Percentiles rank a stretch among this genome's conserved stretches.
Conservation (phyloP, 2,113 vertebrate genomes). For the Macrotus californicus region DNA sequence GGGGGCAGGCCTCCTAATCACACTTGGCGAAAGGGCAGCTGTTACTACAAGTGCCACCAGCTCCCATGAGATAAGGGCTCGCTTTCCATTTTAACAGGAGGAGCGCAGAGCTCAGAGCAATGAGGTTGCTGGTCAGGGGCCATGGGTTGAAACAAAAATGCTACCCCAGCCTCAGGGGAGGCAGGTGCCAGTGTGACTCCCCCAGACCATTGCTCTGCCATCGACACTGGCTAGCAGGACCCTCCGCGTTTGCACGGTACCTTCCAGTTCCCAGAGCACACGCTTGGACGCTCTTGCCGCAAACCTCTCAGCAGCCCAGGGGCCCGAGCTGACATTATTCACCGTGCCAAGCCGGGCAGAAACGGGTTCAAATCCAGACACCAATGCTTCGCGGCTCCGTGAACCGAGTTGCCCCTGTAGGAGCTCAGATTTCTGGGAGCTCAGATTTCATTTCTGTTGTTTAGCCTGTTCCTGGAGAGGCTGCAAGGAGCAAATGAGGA, state of each 20-base stretch:
- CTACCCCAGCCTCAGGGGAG: background rate
- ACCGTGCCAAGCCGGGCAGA: background rate
- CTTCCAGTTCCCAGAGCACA: background rate
- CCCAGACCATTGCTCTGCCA: accelerated
- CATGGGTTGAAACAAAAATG: background rate
- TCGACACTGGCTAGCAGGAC: background rate
- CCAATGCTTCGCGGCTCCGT: accelerated
- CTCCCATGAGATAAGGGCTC: background rate
- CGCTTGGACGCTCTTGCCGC: accelerated
- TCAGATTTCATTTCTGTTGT: background rate
- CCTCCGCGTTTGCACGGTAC: accelerated
- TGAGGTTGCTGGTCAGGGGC: background rate
- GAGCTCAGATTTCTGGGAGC: background rate
- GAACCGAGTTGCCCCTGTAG: accelerated
- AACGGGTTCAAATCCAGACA: background rate
- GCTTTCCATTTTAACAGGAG: background rate
- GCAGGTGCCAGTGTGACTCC: background rate
- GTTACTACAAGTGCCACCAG: no score
- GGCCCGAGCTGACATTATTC: background rate
- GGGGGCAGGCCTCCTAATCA: background rate
- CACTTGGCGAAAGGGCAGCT: no score
- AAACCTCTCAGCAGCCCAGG: background rate
- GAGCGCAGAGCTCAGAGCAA: background rate
- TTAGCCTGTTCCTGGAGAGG: background rate
- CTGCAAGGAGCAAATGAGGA: background rate